Base-by-base conservation (phyloP, 2,888 invertebrate species). In the Rhamnusium bicolor region DNA sequence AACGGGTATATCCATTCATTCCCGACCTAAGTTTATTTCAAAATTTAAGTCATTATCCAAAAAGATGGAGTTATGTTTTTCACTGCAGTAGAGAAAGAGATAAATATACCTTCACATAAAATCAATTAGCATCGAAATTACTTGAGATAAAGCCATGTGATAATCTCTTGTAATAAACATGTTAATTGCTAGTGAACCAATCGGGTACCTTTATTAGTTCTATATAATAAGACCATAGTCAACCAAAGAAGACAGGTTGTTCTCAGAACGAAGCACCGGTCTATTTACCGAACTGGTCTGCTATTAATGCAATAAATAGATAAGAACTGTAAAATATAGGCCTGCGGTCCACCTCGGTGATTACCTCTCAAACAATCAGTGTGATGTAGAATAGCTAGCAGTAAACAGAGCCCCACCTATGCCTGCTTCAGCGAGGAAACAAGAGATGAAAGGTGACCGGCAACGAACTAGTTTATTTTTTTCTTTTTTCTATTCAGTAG, bases 81-180 rank as follows among this genome's bases (percentile, higher is more conserved):
- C 47, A 40, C 21, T 21, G 16, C 61, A 10, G 19, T 46, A n/a
- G 24, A 24, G 29, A 61, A 21, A 61, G 40, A 61, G 61, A 61
- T 14, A 47, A 47, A 40, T n/a, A 40, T 54, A 18, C 40, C 77
- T 75, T 76, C 84, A 84, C 84, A 84, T 84, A 85, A 85, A 86
- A 86, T 86, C 86, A 86, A 86, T 86, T 86, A 86, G 85, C 85
- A 85, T 84, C 82, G 84, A 84, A 86, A 86, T 86, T 86, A 83
- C 85, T 84, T 83, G 83, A 86, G 87, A 87, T 87, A 85, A 82
- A 86, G 86, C 84, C 85, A 84, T 84, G 83, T 83, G 86, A 87
- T 87, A 87, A 86, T 86, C 84, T 82, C 81, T 80, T 83, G 85
- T 86, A 86, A 87, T 87, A 87, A 87, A 87, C 86, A 85, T 85